These are phyloP conservation scores for Myotis davidii DNA, from an alignment of 2,113 vertebrate species.

Conservation along the genomic window DNA sequence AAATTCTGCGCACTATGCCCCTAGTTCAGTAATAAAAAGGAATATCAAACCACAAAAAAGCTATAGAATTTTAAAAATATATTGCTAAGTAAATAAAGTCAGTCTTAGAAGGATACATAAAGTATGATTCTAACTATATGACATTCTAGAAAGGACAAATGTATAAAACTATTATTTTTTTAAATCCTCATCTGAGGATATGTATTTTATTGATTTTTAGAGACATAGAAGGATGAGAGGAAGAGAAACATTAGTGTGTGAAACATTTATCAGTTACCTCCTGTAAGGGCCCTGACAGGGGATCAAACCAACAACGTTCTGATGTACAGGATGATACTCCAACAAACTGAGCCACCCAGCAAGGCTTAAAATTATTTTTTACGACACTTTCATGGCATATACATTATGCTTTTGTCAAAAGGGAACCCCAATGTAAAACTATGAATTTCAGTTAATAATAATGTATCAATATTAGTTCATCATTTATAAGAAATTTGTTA, in stretches of 20 bases:
- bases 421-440: neutral
- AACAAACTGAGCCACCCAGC: no score
- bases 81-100: neutral
- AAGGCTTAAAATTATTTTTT: neutral
- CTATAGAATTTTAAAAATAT: neutral
- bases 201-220: no score
- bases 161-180: neutral
- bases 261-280: no score
- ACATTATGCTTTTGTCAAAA: neutral
- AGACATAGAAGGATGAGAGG: no score
- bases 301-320: no score
- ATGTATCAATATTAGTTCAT: neutral
- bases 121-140: neutral
- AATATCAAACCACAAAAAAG: neutral
- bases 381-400: neutral
- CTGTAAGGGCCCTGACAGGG: no score
- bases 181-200: no score
- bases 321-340: no score
- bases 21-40: neutral
- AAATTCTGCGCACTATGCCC: no score
- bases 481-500: neutral
- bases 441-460: neutral
- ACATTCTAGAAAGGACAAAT: neutral
- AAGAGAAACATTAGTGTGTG: no score
- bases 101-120: neutral